Conservation (phyloP, 2,888 invertebrate species). For the Limenitis camilla region DNA sequence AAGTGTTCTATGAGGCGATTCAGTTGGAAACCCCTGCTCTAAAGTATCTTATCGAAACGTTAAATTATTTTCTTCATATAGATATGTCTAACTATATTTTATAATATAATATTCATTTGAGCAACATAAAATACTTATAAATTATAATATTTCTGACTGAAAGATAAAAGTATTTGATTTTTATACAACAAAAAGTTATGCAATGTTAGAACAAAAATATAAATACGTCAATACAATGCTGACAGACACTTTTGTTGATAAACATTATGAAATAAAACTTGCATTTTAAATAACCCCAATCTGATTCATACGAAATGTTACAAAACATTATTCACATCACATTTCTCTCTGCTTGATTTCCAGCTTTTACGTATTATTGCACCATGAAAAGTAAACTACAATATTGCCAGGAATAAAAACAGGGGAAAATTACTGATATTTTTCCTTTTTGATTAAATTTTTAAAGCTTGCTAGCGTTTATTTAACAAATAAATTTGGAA, state of each 20-base stretch:
- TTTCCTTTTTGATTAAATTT: not conserved
- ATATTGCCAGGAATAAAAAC: constrained; percentile 2
- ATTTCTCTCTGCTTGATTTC: not conserved
- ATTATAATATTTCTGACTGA: too few relatives aligned
- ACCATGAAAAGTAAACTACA: constrained; percentile 1
- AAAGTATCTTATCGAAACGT: too few relatives aligned
- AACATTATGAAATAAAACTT: constrained; percentile 3
- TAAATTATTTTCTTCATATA: too few relatives aligned
- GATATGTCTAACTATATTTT: too few relatives aligned
- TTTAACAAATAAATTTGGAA: not conserved
- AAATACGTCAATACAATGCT: not conserved
- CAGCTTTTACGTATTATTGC: constrained; percentile 9
- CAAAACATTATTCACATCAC: not conserved
- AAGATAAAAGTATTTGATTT: too few relatives aligned
- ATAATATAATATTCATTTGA: too few relatives aligned
- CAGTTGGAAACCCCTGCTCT: too few relatives aligned
- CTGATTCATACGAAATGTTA: not conserved
- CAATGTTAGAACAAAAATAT: too few relatives aligned
- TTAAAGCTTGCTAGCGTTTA: not conserved
- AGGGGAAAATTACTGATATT: not conserved
- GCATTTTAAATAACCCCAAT: not conserved
- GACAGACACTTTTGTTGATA: not conserved
- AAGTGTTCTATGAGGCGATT: too few relatives aligned
- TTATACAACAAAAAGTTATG: too few relatives aligned
- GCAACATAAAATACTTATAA: too few relatives aligned